Evolutionary conservation across 2,797 vertebrate species (phyloP), one percentile per base, ranked within the genome.

Genomic region (Rhodeus uyekii): DNA sequence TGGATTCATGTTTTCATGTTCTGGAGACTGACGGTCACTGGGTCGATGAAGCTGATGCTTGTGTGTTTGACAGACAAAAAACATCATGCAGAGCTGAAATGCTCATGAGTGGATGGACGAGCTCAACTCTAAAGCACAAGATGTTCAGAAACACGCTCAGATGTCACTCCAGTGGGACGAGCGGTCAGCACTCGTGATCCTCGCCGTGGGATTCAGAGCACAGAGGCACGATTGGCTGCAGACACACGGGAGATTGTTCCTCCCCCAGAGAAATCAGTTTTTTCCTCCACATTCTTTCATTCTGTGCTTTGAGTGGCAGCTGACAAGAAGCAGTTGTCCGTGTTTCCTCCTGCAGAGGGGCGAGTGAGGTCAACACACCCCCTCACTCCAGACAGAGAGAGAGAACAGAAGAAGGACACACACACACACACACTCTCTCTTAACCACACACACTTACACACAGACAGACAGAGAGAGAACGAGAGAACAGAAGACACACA

Each of bases 281-380:
- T 80, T 64, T 24, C 27, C 13, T 1, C 5, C 61, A 27, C 68
- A 36, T 61, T 61, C 19, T 24, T 68, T 44, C 34, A 29, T 65
- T 60, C 68, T 81, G 87, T 76, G 76, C 88, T 86, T 44, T 85
- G 87, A 92, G 86, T 88, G 87, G 84, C 86, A 87, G 76, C 87
- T 88, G 88, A 87, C 83, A 85, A 77, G 78, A 87, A 85, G 83
- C 67, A 68, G 82, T 76, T 24, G 73, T 50, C 69, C 58, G 53
- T 55, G 78, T 78, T 63, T 83, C 50, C 61, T 74, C 24, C 1
- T 73, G 78, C 22, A 10, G 19, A 36, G 76, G 76, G 88, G 83
- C 64, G 29, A 79, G 79, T 2, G n/a, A 53, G 83, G 81, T 83
- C 86, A 83, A 58, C n/a, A 46, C 58, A 63, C 77, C 64, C 69